phyloP scores from a whole-genome alignment of 2,888 invertebrate genomes.

The Papilio demoleus region DNA sequence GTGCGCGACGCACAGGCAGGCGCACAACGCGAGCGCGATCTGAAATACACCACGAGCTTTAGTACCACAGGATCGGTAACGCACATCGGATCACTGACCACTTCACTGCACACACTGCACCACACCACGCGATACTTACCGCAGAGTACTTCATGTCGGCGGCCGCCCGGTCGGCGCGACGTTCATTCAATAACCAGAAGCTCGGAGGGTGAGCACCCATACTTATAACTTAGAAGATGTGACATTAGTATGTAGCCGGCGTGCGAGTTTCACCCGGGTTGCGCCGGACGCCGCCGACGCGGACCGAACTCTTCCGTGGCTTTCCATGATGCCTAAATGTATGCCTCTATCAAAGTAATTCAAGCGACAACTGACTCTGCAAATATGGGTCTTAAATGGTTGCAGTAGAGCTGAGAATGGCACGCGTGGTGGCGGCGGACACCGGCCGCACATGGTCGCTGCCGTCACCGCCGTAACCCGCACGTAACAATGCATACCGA shows the following conservation, averaged over 20 bases:
- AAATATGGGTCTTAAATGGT: conserved; percentile 50
- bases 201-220: conserved; percentile 63
- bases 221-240: conserved; percentile 74
- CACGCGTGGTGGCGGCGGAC: conserved; percentile 21
- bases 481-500: conserved; percentile 68
- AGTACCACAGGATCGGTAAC: conserved; percentile 48
- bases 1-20: conserved; percentile 58
- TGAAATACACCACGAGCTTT: conserved; percentile 69
- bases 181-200: conserved; percentile 61
- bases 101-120: conserved; percentile 43
- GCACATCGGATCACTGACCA: conserved; percentile 49
- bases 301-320: conserved; percentile 61
- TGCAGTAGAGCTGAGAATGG: conserved; percentile 50
- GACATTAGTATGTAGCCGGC: conserved; percentile 73
- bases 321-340: conserved; percentile 69
- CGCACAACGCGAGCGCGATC: conserved; percentile 69
- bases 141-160: conserved; percentile 66
- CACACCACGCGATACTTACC: conserved; percentile 62
- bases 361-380: conserved; percentile 53
- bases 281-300: conserved; percentile 68
- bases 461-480: conserved; percentile 78
- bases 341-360: conserved; percentile 48
- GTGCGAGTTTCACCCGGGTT: conserved; percentile 70
- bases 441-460: conserved; percentile 58
- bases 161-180: conserved; percentile 69